Conservation (phyloP, 92 coral and sea anemone genomes). For the Zoanthus sansibaricus region DNA sequence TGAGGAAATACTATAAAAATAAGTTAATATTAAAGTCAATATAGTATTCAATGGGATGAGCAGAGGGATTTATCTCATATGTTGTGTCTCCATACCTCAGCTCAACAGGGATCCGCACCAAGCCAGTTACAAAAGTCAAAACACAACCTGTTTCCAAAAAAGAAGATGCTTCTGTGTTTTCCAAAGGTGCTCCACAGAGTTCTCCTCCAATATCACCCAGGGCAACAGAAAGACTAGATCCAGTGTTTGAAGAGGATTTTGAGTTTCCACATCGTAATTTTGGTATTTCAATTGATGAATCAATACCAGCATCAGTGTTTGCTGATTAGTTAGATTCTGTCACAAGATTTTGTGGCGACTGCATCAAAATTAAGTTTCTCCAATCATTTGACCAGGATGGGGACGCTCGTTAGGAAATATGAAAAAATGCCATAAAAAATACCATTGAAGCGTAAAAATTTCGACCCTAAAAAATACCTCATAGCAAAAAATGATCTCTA, state of each 20-base stretch:
- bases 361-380: not conserved
- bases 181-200: constrained; percentile 56
- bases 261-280: constrained; percentile 40
- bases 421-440: too few relatives aligned
- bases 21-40: too few relatives aligned
- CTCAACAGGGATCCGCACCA: constrained; percentile 78
- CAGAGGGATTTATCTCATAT: too few relatives aligned
- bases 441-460: too few relatives aligned
- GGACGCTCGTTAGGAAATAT: too few relatives aligned
- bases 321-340: constrained; percentile 40
- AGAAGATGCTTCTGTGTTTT: constrained; percentile 28
- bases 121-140: constrained; percentile 53
- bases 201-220: constrained; percentile 42
- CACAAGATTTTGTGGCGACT: not conserved
- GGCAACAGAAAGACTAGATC: constrained; percentile 74
- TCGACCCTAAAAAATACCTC: too few relatives aligned
- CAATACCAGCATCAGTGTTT: constrained; percentile 45
- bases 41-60: too few relatives aligned
- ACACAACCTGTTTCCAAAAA: constrained; percentile 23
- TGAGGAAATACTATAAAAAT: too few relatives aligned
- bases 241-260: constrained; percentile 74
- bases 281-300: constrained; percentile 42
- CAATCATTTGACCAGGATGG: too few relatives aligned
- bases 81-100: constrained; percentile 91
- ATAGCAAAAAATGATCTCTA: too few relatives aligned